Evolutionary conservation across 2,113 vertebrate genomes (phyloP).

Genomic region (Oncorhynchus clarkii): DNA sequence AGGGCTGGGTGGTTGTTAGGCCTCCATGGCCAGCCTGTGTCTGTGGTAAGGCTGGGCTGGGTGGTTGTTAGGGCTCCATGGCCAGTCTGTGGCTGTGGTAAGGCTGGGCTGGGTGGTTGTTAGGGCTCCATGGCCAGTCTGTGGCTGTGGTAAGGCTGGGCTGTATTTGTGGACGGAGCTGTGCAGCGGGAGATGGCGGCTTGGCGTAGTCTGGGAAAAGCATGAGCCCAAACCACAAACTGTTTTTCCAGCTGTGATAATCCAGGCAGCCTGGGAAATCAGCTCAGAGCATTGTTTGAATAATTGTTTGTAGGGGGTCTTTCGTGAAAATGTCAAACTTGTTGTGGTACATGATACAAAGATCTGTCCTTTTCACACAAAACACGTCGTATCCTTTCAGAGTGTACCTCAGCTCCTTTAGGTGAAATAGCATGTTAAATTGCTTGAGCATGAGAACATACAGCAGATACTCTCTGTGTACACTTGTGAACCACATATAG

Average conservation of each 20-base stretch:
- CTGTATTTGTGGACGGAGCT: conserved; percentile 37
- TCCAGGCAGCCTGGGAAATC: conserved; percentile 72
- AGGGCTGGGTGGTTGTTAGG: not conserved
- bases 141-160: conserved; percentile 15
- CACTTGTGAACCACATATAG: not conserved
- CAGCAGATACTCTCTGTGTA: not conserved
- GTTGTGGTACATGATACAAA: conserved; percentile 29
- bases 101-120: not conserved
- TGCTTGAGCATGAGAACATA: not conserved
- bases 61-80: not conserved
- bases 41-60: conserved; percentile 18
- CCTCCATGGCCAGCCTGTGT: conserved; percentile 23
- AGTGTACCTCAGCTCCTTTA: too few relatives aligned
- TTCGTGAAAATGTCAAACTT: conserved; percentile 48
- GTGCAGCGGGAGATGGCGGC: conserved; percentile 38
- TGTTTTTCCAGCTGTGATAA: conserved; percentile 78
- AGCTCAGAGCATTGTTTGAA: conserved; percentile 36
- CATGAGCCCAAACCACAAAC: conserved; percentile 61
- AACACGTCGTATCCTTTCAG: not conserved
- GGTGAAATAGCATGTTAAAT: too few relatives aligned
- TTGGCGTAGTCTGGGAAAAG: conserved; percentile 59
- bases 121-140: conserved; percentile 21
- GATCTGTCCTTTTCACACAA: conserved; percentile 9
- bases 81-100: conserved; percentile 31
- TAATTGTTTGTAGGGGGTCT: conserved; percentile 50